These are phyloP conservation scores for Echinops telfairi DNA, from an alignment of 2,113 vertebrate genomes.

Conservation along the genomic window DNA sequence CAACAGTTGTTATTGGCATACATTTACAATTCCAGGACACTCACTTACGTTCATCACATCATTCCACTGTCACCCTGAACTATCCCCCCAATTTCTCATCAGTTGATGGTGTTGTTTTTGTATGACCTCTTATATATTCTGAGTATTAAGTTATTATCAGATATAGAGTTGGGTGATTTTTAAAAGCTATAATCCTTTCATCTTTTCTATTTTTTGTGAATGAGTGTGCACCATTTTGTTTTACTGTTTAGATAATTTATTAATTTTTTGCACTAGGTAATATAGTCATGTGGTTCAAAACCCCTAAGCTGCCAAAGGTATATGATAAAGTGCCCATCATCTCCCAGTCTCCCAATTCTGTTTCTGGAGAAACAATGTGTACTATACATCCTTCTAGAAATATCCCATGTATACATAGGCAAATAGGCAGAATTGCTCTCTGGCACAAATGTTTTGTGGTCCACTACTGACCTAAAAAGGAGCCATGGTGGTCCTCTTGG, in stretches of 20 bases:
- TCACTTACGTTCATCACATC: not conserved
- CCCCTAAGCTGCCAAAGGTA: not conserved
- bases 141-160: not conserved
- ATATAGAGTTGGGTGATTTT: not conserved
- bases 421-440: not conserved
- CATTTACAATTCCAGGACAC: not conserved
- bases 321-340: not conserved
- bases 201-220: not conserved
- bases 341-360: not conserved
- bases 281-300: not conserved
- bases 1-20: too few relatives aligned
- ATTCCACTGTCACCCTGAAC: not conserved
- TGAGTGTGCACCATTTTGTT: not conserved
- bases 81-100: not conserved
- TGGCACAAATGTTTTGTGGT: not conserved
- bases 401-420: not conserved
- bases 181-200: not conserved
- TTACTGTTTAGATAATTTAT: not conserved
- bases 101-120: not conserved
- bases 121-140: not conserved
- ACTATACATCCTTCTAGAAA: not conserved
- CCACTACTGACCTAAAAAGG: not conserved
- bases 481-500: not conserved
- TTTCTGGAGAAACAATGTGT: not conserved
- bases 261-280: too few relatives aligned